A percentile compares a stretch with the other conserved stretches of the same genome.
phyloP scores from a whole-genome alignment of 2,113 vertebrate genomes.

The Telmatochromis bifrenatus region DNA sequence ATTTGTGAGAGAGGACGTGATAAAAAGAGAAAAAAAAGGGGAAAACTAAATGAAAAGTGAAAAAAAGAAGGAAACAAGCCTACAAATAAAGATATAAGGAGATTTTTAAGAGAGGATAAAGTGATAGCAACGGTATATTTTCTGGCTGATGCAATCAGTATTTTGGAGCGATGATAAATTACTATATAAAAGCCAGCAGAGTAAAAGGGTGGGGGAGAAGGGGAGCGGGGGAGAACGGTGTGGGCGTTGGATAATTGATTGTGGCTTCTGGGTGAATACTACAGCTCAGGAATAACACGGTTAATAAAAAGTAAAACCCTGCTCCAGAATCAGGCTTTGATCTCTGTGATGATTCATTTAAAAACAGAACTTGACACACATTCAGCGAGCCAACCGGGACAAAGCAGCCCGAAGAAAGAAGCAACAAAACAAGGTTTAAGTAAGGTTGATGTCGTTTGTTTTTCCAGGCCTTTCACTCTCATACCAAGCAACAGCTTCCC shows the following conservation, averaged over 20 bases:
- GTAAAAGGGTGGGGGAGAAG: neutral
- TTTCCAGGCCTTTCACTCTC: neutral
- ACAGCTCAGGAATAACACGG: constrained; percentile 11
- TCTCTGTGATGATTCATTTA: neutral
- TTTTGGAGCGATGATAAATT: neutral
- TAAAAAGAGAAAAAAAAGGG: neutral
- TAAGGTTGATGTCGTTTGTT: neutral
- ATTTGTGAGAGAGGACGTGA: neutral
- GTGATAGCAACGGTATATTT: neutral
- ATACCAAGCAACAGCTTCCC: neutral
- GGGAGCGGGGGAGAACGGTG: neutral
- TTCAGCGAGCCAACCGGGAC: neutral
- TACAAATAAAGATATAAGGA: neutral
- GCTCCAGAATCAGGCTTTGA: constrained; percentile 9
- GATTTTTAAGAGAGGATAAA: neutral
- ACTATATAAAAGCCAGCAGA: neutral
- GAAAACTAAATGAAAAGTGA: neutral
- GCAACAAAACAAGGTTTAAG: neutral
- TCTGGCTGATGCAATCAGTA: constrained; percentile 6
- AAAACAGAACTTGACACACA: constrained; percentile 4
- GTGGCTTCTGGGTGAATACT: neutral
- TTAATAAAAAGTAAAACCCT: constrained; percentile 9
- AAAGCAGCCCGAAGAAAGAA: neutral
- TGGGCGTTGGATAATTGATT: constrained; percentile 8
- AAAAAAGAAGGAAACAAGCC: neutral